phyloP scores from a whole-genome alignment of 2,888 invertebrate species.

The Thecocarcelia acutangulata region DNA sequence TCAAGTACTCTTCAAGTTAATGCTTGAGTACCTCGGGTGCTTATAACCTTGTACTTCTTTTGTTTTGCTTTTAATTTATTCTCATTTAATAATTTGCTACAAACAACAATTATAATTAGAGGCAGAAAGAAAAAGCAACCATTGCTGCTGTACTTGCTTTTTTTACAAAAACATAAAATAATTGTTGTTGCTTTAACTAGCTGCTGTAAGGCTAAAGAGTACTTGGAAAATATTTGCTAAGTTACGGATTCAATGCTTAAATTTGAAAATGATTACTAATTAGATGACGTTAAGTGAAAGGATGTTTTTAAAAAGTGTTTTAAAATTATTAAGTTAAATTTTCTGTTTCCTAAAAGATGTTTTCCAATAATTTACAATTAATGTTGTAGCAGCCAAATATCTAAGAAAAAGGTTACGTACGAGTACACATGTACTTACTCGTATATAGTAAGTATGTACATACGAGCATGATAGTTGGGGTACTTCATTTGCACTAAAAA shows the following conservation, averaged over 20 bases:
- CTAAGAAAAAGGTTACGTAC: too few relatives aligned
- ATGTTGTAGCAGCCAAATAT: too few relatives aligned
- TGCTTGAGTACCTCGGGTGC: constrained; percentile 66
- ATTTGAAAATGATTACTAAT: constrained; percentile 39
- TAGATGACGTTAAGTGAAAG: constrained; percentile 23
- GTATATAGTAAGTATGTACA: background rate
- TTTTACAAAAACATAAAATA: constrained; percentile 40
- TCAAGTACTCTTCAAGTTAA: constrained; percentile 67
- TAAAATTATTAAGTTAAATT: constrained; percentile 5
- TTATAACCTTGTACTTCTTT: constrained; percentile 68
- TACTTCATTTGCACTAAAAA: too few relatives aligned
- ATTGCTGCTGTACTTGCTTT: constrained; percentile 26
- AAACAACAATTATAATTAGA: constrained; percentile 61
- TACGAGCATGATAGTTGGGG: too few relatives aligned
- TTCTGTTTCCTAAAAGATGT: background rate
- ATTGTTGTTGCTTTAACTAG: constrained; percentile 40
- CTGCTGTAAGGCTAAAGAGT: constrained; percentile 39
- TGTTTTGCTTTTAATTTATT: constrained; percentile 58
- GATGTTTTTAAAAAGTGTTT: background rate
- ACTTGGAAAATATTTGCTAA: constrained; percentile 41
- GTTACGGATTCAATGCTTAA: constrained; percentile 33
- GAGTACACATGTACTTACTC: too few relatives aligned
- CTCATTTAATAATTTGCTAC: constrained; percentile 58
- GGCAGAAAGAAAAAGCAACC: constrained; percentile 38
- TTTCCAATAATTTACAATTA: too few relatives aligned